These are phyloP conservation scores for Epizoanthus ramosus DNA, from an alignment of 92 coral and sea anemone genomes.

Conservation along the genomic window DNA sequence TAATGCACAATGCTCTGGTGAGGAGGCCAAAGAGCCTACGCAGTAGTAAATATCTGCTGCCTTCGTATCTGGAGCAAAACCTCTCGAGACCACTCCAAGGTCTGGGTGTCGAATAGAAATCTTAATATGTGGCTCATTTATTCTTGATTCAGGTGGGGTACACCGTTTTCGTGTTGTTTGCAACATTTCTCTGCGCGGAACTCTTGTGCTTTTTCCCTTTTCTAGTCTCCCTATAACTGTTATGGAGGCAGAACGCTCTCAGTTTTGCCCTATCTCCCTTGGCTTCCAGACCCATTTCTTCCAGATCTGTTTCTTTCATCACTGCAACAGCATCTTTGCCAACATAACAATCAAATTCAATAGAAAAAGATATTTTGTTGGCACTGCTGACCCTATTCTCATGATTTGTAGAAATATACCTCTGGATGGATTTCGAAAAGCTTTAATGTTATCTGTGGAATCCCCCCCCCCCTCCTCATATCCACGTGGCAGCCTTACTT, in stretches of 20 bases:
- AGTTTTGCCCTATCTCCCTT: slow-evolving; percentile 51
- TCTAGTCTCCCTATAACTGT: slow-evolving; percentile 33
- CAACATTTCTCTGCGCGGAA: slow-evolving; percentile 41
- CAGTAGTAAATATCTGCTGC: slow-evolving; percentile 57
- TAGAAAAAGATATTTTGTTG: slow-evolving; percentile 1
- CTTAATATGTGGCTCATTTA: slow-evolving; percentile 41
- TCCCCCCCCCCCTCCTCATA: too few relatives aligned
- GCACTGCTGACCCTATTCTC: not conserved
- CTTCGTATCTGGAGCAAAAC: slow-evolving; percentile 33
- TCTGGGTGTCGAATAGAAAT: slow-evolving; percentile 54
- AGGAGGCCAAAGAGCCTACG: slow-evolving; percentile 48
- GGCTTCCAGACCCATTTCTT: slow-evolving; percentile 44
- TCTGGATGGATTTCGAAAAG: not conserved
- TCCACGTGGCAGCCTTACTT: too few relatives aligned
- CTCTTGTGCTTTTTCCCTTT: not conserved
- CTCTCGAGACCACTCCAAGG: slow-evolving; percentile 57
- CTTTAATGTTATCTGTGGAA: too few relatives aligned
- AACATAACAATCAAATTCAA: slow-evolving; percentile 22
- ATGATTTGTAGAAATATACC: not conserved
- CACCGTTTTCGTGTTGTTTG: slow-evolving; percentile 19
- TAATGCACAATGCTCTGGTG: slow-evolving; percentile 52
- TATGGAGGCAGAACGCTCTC: slow-evolving; percentile 30
- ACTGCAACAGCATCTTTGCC: slow-evolving; percentile 47
- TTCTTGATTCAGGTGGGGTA: slow-evolving; percentile 46
- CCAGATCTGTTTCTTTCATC: slow-evolving; percentile 47